Evolutionary conservation across 2,888 invertebrate species (phyloP).

Genomic region (Temnothorax rugatulus): DNA sequence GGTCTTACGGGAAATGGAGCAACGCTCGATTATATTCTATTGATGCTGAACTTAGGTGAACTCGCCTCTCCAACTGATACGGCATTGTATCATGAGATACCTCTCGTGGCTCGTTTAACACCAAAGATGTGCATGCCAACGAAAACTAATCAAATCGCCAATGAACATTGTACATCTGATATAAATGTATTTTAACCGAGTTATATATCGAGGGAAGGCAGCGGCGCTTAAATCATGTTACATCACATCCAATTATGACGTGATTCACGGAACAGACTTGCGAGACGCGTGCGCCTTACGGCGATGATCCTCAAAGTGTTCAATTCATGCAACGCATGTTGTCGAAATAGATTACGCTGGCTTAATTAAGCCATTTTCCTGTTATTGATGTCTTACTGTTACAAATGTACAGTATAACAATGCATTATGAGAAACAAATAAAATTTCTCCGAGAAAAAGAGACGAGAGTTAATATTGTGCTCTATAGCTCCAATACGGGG

Average conservation of each 20-base stretch:
- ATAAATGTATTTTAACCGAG: conserved; percentile 6
- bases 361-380: conserved; percentile 37
- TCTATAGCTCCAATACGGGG: background rate
- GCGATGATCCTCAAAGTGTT: conserved; percentile 11
- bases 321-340: background rate
- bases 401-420: conserved; percentile 10
- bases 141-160: conserved; percentile 38
- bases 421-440: conserved; percentile 2
- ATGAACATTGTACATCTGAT: conserved; percentile 42
- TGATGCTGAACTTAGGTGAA: conserved; percentile 72
- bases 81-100: conserved; percentile 66
- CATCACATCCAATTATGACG: conserved; percentile 37
- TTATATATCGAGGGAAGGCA: conserved; percentile 17
- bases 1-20: conserved; percentile 83
- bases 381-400: conserved; percentile 14
- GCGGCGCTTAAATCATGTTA: conserved; percentile 32
- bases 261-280: conserved; percentile 27
- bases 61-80: conserved; percentile 68
- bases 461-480: background rate
- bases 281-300: conserved; percentile 22
- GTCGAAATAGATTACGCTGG: background rate
- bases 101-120: conserved; percentile 62
- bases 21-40: conserved; percentile 78
- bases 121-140: conserved; percentile 48
- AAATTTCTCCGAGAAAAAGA: background rate